Percentiles rank a stretch among this genome's conserved stretches.
Evolutionary conservation across 2,797 vertebrate genomes (phyloP).

Genomic region (Graptemys geographica): DNA sequence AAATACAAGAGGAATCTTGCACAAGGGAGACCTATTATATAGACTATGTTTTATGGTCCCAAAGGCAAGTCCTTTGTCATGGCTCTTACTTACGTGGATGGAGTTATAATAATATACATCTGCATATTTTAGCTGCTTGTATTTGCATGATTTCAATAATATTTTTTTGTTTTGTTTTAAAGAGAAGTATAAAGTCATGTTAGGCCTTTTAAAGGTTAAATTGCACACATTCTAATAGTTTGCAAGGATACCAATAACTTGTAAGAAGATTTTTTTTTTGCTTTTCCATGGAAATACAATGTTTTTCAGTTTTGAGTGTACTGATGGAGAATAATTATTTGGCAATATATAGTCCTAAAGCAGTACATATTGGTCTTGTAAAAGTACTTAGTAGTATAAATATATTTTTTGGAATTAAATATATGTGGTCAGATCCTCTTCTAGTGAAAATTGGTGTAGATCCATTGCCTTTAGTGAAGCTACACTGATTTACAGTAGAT

Average conservation of each 20-base stretch:
- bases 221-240: neutral
- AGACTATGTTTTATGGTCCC: neutral
- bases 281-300: neutral
- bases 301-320: neutral
- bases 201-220: slow-evolving; percentile 3
- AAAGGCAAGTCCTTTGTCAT: slow-evolving; percentile 6
- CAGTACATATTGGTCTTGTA: neutral
- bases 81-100: neutral
- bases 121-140: neutral
- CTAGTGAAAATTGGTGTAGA: fast-evolving
- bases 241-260: neutral
- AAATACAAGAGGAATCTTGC: neutral
- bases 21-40: neutral
- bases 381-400: neutral
- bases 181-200: neutral
- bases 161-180: neutral
- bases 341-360: neutral
- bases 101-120: neutral
- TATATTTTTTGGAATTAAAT: neutral
- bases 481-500: neutral
- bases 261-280: neutral
- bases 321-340: neutral
- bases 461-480: neutral
- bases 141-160: slow-evolving; percentile 17
- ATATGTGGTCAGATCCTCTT: neutral